Evolutionary conservation across 2,113 vertebrate species (phyloP), one percentile per base, ranked within the genome.

Genomic region (Scatophagus argus): DNA sequence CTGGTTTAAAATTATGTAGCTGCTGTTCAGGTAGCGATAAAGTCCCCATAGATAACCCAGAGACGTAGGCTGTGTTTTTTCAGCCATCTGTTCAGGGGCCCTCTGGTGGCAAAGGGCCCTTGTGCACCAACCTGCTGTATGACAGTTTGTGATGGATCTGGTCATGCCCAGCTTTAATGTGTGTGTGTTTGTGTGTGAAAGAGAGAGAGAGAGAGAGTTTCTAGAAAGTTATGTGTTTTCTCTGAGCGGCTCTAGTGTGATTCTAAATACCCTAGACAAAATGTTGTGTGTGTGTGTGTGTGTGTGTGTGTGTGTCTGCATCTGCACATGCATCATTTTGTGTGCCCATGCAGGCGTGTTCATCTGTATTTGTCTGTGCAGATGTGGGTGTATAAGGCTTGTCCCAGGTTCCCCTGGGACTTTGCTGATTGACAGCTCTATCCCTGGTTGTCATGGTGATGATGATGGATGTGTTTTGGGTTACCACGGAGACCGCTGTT

Each of bases 391-490:
- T 64, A 8, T 31, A 43, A n/a, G 64, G 68, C 74, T 81, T 74
- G 76, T 76, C 69, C 76, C 63, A 63, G 59, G 14, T 73, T 74
- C 88, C 79, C 87, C 51, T 39, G 90, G 84, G 91, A 91, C 67
- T 54, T 2, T 17, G 17, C 81, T 88, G 90, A 93, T 77, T 92
- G 92, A 89, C 92, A 87, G 77, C 86, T 87, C 79, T 79, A 91
- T 90, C 83, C 84, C 25, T 64, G 83, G 91, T 92, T 91, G 92
- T 93, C 92, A 91, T 91, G 87, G 91, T 68, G 88, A 92, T 91
- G 86, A 92, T 92, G 92, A 93, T 92, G 87, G 90, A 93, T 91
- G 90, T 91, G 88, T 90, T 88, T 89, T 84, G 44, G 80, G 88
- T 91, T 88, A 73, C 89, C 87, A 90, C 36, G 54, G 85, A 88